phyloP scores from a whole-genome alignment of 2,113 vertebrate genomes.

The Notiomystis cincta region DNA sequence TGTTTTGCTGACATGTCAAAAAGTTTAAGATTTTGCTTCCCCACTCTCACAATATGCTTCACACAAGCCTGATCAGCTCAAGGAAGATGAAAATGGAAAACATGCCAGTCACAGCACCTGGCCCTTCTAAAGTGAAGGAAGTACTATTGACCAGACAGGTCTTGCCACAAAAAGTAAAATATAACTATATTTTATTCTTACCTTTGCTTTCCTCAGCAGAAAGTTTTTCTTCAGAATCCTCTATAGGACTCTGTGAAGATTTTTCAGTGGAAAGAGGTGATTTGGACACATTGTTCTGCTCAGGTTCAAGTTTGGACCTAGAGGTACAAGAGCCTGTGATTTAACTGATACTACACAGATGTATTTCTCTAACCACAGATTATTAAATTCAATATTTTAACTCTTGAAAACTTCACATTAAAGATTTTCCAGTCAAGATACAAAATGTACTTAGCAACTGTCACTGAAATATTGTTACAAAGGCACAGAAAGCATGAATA shows the following conservation, averaged over 20 bases:
- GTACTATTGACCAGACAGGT: neutral
- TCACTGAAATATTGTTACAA: neutral
- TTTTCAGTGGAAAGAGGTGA: slow-evolving; percentile 48
- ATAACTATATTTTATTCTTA: neutral
- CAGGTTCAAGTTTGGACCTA: slow-evolving; percentile 89
- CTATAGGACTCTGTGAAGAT: neutral
- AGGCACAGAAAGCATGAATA: neutral
- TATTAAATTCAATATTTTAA: neutral
- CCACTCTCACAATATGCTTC: neutral
- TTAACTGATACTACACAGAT: neutral
- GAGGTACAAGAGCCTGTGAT: neutral
- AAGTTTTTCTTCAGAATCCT: slow-evolving; percentile 73
- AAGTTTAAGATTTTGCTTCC: neutral
- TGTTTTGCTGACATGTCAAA: neutral
- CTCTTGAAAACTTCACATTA: neutral
- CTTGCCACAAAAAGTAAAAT: neutral
- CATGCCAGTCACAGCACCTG: neutral
- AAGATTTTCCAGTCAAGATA: neutral
- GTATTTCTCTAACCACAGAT: neutral
- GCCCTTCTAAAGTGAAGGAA: neutral
- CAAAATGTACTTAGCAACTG: neutral
- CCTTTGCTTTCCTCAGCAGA: slow-evolving; percentile 78
- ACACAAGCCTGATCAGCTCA: neutral
- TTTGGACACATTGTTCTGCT: slow-evolving; percentile 67
- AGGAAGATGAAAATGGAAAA: neutral